phyloP scores from a whole-genome alignment of 2,888 invertebrate species.

The Hirudinaria manillensis region DNA sequence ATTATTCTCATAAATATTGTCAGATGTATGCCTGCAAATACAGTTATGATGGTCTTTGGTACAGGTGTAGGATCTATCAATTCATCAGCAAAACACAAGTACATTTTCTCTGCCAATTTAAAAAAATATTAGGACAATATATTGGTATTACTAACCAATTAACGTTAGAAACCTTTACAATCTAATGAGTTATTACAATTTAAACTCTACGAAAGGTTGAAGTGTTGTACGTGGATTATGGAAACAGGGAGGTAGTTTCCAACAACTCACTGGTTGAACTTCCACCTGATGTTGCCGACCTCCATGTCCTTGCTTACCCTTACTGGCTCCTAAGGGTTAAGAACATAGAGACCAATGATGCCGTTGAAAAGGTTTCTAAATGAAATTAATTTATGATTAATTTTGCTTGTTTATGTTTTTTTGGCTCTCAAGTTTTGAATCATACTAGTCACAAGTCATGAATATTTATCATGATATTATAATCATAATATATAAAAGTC shows the following conservation, averaged over 20 bases:
- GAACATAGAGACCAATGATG: conserved; percentile 7
- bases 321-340: conserved; percentile 25
- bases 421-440: too few species aligned
- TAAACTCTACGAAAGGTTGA: conserved; percentile 9
- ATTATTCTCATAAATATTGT: not conserved
- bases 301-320: conserved; percentile 27
- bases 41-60: conserved; percentile 22
- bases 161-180: too few species aligned
- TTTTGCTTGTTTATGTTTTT: not conserved
- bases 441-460: too few species aligned
- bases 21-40: conserved; percentile 24
- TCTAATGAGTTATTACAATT: too few species aligned
- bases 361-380: conserved; percentile 13
- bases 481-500: too few species aligned
- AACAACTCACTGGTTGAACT: conserved; percentile 19
- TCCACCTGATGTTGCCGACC: conserved; percentile 18
- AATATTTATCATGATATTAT: too few species aligned
- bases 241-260: conserved; percentile 29
- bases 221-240: conserved; percentile 27
- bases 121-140: not conserved
- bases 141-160: too few species aligned
- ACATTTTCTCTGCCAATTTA: not conserved
- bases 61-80: conserved; percentile 18
- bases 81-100: conserved; percentile 22
- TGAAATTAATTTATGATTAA: not conserved